These are phyloP conservation scores for Helicorthomorpha holstii DNA, from an alignment of 1,140 invertebrate species.

Conservation along the genomic window DNA sequence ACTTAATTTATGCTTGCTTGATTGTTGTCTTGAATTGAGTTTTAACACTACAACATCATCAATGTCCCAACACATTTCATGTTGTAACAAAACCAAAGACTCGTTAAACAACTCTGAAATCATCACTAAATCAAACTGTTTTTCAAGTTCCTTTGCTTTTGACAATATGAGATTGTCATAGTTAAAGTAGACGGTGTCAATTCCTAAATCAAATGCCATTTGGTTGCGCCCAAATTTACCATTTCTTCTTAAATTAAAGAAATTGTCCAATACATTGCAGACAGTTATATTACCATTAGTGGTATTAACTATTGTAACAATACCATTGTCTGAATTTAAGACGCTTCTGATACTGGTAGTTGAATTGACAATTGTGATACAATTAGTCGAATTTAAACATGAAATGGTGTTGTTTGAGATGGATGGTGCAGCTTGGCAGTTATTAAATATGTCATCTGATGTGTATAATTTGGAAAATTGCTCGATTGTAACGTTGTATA, in stretches of 20 bases:
- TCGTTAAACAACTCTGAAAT: slow-evolving; percentile 35
- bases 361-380: not conserved
- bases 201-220: slow-evolving; percentile 26
- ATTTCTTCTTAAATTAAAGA: not conserved
- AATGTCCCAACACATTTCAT: slow-evolving; percentile 31
- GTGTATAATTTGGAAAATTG: too few relatives aligned
- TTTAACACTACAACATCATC: slow-evolving; percentile 27
- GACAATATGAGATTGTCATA: slow-evolving; percentile 10
- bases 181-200: slow-evolving; percentile 15
- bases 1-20: slow-evolving; percentile 8
- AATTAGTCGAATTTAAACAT: not conserved
- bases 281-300: not conserved
- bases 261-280: not conserved
- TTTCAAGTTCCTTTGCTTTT: slow-evolving; percentile 15
- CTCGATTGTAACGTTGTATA: not conserved
- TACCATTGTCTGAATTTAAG: not conserved
- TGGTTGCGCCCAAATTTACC: slow-evolving; percentile 21
- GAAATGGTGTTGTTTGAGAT: not conserved
- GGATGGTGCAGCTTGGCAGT: too few relatives aligned
- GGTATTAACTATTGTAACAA: not conserved
- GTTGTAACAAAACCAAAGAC: slow-evolving; percentile 31
- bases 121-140: slow-evolving; percentile 32
- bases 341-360: not conserved
- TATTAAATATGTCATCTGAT: too few relatives aligned
- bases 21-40: slow-evolving; percentile 19